Percentiles rank a stretch among this genome's conserved stretches.
phyloP scores from a whole-genome alignment of 2,797 vertebrate species.

The Denticeps clupeoides region DNA sequence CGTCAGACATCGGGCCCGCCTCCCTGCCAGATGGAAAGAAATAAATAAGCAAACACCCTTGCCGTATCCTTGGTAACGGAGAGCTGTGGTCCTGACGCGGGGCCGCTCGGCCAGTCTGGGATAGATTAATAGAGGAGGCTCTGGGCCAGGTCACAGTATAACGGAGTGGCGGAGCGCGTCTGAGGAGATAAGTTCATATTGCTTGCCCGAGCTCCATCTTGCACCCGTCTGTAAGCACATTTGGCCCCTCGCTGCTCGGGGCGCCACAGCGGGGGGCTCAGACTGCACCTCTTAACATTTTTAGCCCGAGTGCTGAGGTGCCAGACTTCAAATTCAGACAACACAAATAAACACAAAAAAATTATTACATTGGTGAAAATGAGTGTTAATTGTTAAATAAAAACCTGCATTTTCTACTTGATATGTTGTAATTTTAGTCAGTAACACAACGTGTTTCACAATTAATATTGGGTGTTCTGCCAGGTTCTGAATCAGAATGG shows the following conservation, averaged over 20 bases:
- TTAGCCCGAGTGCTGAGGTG: neutral
- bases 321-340: too few species aligned
- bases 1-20: conserved; percentile 26
- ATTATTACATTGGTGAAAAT: too few species aligned
- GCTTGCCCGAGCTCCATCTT: neutral
- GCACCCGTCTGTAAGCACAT: conserved; percentile 16
- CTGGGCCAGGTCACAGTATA: conserved; percentile 14
- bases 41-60: conserved; percentile 7
- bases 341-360: too few species aligned
- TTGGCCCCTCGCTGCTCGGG: conserved; percentile 5
- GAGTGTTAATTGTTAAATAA: too few species aligned
- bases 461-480: too few species aligned
- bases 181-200: conserved; percentile 5
- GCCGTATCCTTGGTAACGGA: conserved; percentile 15
- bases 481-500: too few species aligned
- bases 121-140: conserved; percentile 5
- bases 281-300: too few species aligned
- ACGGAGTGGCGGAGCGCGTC: neutral
- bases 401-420: too few species aligned
- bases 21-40: neutral
- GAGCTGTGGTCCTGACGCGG: conserved; percentile 9
- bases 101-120: conserved; percentile 1
- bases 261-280: neutral
- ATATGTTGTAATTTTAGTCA: too few species aligned
- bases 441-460: too few species aligned